phyloP scores from a whole-genome alignment of 1,140 invertebrate genomes.

The Dinoponera quadriceps region DNA sequence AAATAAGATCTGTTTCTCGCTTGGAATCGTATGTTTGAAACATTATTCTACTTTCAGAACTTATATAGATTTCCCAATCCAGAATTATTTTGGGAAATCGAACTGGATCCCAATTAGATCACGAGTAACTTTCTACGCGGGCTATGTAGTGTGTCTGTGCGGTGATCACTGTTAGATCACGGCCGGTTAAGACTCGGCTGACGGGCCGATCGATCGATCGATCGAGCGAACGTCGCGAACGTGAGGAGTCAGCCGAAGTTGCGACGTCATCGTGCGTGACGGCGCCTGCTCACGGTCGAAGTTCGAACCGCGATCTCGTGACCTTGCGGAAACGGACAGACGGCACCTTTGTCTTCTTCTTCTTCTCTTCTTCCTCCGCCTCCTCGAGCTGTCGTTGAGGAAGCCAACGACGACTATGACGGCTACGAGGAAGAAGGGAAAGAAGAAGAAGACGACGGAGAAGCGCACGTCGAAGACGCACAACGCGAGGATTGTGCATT shows the following conservation, averaged over 20 bases:
- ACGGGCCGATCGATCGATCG: background rate
- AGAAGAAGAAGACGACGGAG: background rate
- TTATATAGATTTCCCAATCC: too few species aligned
- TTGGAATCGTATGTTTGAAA: too few species aligned
- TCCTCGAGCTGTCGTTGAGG: conserved; percentile 5
- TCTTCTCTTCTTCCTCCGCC: conserved; percentile 1
- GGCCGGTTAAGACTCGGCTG: background rate
- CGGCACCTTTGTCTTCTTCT: conserved; percentile 37
- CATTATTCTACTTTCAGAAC: too few species aligned
- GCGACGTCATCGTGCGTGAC: conserved; percentile 39
- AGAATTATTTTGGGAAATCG: too few species aligned
- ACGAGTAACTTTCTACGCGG: too few species aligned
- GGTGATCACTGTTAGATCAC: background rate
- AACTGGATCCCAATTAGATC: too few species aligned
- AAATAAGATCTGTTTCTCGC: too few species aligned
- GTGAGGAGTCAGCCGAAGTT: conserved; percentile 7
- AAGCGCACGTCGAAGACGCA: conserved; percentile 33
- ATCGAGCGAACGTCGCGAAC: conserved; percentile 2
- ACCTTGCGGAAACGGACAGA: conserved; percentile 57
- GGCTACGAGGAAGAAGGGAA: too few species aligned
- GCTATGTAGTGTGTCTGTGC: too few species aligned
- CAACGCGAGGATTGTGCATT: conserved; percentile 33
- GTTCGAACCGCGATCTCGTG: conserved; percentile 43
- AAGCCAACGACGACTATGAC: background rate
- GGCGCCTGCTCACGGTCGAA: conserved; percentile 28